Base-by-base conservation (phyloP, 2,888 invertebrate species). In the Salticus scenicus region DNA sequence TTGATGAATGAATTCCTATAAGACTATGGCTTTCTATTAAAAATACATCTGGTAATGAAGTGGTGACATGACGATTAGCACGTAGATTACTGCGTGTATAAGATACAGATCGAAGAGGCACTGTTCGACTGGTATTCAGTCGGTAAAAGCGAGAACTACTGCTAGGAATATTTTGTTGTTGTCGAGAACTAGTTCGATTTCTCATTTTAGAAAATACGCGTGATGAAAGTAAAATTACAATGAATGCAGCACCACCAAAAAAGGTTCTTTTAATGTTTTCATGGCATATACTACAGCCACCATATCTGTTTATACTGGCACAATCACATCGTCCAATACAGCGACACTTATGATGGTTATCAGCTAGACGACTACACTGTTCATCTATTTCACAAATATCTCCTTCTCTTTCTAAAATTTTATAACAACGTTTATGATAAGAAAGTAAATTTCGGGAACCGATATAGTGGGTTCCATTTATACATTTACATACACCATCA, bases 201-300 rank as follows among this genome's bases (percentile, higher is more conserved):
- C 86, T 42, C 71, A 86, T 79, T 12, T 73, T 75, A 1, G 86
- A 71, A 24, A 86, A 80, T 0, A 86, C 73, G 17, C 86, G 86
- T 0, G 86, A 79, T 0, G 86, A 73, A 2, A 86, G 69, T 27
- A 86, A 37, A 51, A 86, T 71, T 14, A 75, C 76, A 51, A 86
- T 86, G 47, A 86, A 86, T 7, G 86, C 86, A 24, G 80, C 86
- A 24, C 86, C 86, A 7, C 86, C 86, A 75, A 86, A 86, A 30
- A 86, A 86, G 1, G 86, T 86, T 57, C 86, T 70, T 33, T 86
- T 86, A n/a, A 86, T 86, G 24, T 86, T 86, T 57, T 86, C 86
- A 31, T 86, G 86, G 31, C 86, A 86, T 24, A 86, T 86, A 31
- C 80, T 80, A 57, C 86, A 86, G 14, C 86, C 86, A 14, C 20